Base-by-base conservation (phyloP, 2,797 vertebrate genomes). In the Taeniopygia guttata region DNA sequence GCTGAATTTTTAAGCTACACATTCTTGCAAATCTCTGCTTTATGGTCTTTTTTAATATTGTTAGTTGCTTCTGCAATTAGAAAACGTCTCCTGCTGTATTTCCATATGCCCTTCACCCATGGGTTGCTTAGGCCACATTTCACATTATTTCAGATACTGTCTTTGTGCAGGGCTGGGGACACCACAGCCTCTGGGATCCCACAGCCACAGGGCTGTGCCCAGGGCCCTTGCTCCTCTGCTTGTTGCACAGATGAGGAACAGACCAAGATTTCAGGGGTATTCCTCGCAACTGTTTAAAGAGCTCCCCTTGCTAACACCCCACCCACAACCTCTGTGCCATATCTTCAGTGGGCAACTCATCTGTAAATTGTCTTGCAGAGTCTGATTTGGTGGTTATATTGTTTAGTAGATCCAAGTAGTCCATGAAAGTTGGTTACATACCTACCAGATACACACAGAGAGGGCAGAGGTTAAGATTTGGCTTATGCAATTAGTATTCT, bases 1-100 rank as follows among this genome's bases (percentile, higher is more conserved):
- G 56, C 69, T 83, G 54, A 79, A 90, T 93, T 91, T 92, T 91
- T 80, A 78, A 69, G 87, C 83, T 69, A 46, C 18, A 18, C 67
- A 76, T 88, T 95, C 89, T 88, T 23, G 7, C 30, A n/a, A 43
- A 68, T 76, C 55, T 92, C 73, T 67, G 62, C 51, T 85, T 89
- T 59, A 58, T 16, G 43, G 43, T 27, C 22, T 84, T 69, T 63
- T 83, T 54, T 20, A 60, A 80, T 32, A 38, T 9, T 27, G 11
- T 34, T 1, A 1, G 27, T 90, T 42, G 55, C 63, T 86, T 90
- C 64, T 55, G 34, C 20, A 36, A 23, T 66, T 78, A 52, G 55
- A 84, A 72, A 88, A 59, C 0, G 0, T 68, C 75, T 89, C 69
- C 67, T 51, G 38, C 69, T 73, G 14, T 45, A 79, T 69, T 91